phyloP scores from a whole-genome alignment of 1,140 invertebrate species.

The Ooceraea biroi region DNA sequence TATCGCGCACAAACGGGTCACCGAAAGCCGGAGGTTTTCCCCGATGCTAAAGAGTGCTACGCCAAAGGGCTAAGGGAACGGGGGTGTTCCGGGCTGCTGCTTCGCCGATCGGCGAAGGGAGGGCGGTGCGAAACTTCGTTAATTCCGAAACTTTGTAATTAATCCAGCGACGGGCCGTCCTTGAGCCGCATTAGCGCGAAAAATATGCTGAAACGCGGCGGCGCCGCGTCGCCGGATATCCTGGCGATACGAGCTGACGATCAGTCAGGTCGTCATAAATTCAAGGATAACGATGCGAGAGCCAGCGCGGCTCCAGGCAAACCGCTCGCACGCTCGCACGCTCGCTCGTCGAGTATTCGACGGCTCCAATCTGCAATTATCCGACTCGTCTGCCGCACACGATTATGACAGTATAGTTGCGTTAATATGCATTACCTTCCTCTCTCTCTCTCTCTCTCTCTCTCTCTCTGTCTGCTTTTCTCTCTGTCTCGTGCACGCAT shows the following conservation, averaged over 20 bases:
- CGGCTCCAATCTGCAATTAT: not conserved
- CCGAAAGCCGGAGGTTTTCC: slow-evolving; percentile 10
- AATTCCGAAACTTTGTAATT: slow-evolving; percentile 63
- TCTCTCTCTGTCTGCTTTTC: not conserved
- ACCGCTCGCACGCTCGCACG: not conserved
- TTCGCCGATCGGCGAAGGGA: slow-evolving; percentile 34
- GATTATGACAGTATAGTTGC: not conserved
- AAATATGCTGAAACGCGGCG: slow-evolving; percentile 50
- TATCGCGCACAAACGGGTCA: not conserved
- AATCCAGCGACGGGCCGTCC: slow-evolving; percentile 43
- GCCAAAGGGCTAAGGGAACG: not conserved
- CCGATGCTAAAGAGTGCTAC: not conserved
- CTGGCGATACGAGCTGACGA: not conserved
- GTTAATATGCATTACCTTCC: slow-evolving; percentile 5
- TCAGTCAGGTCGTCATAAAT: not conserved
- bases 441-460: not conserved
- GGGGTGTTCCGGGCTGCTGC: slow-evolving; percentile 11
- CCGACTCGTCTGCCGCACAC: not conserved
- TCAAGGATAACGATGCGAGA: slow-evolving; percentile 12
- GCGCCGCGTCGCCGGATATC: not conserved
- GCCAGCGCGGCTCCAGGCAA: not conserved
- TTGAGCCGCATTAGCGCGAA: slow-evolving; percentile 29
- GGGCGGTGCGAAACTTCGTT: slow-evolving; percentile 46
- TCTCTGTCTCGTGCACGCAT: slow-evolving; percentile 17
- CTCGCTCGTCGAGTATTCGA: not conserved